Percentiles rank a stretch among this genome's conserved stretches.
Evolutionary conservation across 30 jellyfish, hydroid and myxozoan genomes (phyloP).

Genomic region (Morbakka virulenta): DNA sequence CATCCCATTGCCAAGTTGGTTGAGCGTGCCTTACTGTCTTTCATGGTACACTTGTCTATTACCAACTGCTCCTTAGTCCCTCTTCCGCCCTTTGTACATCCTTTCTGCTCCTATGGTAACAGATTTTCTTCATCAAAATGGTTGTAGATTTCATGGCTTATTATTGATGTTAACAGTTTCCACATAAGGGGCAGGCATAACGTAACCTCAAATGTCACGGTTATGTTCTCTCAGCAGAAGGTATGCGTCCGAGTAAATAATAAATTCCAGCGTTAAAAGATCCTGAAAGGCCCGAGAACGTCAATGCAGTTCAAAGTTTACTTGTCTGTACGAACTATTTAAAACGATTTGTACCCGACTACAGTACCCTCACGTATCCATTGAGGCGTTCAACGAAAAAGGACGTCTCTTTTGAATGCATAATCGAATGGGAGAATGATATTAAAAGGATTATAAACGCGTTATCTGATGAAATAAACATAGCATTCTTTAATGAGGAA

Average conservation of each 20-base stretch:
- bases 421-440: conserved; percentile 12
- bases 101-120: no score
- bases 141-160: no score
- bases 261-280: conserved; percentile 9
- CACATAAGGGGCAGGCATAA: no score
- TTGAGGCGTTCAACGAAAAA: background rate
- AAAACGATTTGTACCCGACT: conserved; percentile 23
- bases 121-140: no score
- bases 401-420: conserved; percentile 8
- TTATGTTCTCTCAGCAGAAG: conserved; percentile 4
- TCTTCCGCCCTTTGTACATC: no score
- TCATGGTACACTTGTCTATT: no score
- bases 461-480: background rate
- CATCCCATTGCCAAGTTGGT: no score
- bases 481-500: conserved; percentile 6
- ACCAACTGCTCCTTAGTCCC: no score
- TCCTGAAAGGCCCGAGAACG: background rate
- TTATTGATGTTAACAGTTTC: no score
- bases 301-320: conserved; percentile 1
- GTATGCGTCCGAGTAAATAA: conserved; percentile 28
- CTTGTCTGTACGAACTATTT: conserved; percentile 22
- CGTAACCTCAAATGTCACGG: conserved; percentile 15
- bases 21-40: no score
- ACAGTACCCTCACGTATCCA: conserved; percentile 3
- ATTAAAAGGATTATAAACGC: background rate